Evolutionary conservation across 2,888 invertebrate species (phyloP), one percentile per base, ranked within the genome.

Genomic region (Pyrrhosoma nymphula): DNA sequence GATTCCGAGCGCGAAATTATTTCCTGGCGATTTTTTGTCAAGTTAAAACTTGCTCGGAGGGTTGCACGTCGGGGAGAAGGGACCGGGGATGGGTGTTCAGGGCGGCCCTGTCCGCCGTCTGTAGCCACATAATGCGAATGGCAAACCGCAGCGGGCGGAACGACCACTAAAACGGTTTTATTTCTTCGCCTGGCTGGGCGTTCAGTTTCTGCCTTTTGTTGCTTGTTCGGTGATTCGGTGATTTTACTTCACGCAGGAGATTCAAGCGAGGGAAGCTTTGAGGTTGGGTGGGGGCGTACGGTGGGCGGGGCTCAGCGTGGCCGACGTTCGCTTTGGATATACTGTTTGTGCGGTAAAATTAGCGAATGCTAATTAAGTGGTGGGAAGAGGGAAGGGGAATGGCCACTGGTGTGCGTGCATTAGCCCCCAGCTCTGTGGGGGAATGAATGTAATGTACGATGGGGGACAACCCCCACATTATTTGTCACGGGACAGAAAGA

Each of bases 141-240:
- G 82, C 35, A 35, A 35, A 82, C 82, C 82, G 30, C 35, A 82
- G 30, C 35, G 30, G 35, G 4, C 16, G 82, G 16, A 82, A 82
- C 30, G 82, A 82, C 82, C 82, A 82, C 82, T 82, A 82, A 82
- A 82, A 82, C 35, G 82, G 82, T 82, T 82, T 82, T 82, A 82
- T 82, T 82, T 35, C 82, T 35, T 18, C 35, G n/a, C 30, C 82
- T 10, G 82, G 30, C 30, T 8, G 35, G 35, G 35, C 35, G 82
- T 35, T 82, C 14, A 82, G 35, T 82, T 82, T 35, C 8, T 35
- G 35, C 35, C 35, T 30, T 60, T 82, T 82, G 82, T 82, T 82
- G 35, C 82, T 16, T 35, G 82, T 23, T 82, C 47, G 82, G 35
- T n/a, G 82, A 82, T 35, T 69, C 82, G 82, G 35, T 82, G 82